These are phyloP conservation scores for Florisuga fusca DNA, from an alignment of 2,797 vertebrate species.

Conservation along the genomic window DNA sequence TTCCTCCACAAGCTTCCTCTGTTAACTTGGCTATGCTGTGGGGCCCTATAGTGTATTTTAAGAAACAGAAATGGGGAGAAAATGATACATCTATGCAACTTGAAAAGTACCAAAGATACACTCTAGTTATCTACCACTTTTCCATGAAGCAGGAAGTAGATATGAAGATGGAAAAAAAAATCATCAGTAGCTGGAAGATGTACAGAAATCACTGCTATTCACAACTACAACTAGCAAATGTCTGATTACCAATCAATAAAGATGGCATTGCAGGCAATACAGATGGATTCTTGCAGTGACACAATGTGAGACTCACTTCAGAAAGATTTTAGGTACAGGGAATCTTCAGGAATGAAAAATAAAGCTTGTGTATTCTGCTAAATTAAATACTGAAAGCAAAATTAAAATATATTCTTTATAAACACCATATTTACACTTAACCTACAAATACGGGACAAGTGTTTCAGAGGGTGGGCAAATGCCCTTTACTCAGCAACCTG, in stretches of 20 bases:
- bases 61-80: not conserved
- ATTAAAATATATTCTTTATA: not conserved
- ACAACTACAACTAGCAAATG: not conserved
- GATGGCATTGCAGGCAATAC: not conserved
- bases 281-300: not conserved
- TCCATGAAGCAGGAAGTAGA: not conserved
- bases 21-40: rapidly evolving
- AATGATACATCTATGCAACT: not conserved
- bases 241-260: not conserved
- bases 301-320: not conserved
- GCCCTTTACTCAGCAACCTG: not conserved
- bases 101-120: not conserved
- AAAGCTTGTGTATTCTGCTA: not conserved
- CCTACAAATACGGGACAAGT: not conserved
- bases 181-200: not conserved
- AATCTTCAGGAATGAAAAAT: not conserved
- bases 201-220: not conserved
- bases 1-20: not conserved
- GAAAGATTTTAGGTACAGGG: not conserved
- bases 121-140: not conserved
- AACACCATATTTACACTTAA: not conserved
- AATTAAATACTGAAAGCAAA: not conserved
- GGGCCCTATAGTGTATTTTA: not conserved
- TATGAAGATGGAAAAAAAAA: not conserved
- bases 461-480: not conserved